Percentiles rank a stretch among this genome's conserved stretches.
These are phyloP conservation scores for Eolophus roseicapilla DNA, from an alignment of 2,113 vertebrate species.

Conservation along the genomic window DNA sequence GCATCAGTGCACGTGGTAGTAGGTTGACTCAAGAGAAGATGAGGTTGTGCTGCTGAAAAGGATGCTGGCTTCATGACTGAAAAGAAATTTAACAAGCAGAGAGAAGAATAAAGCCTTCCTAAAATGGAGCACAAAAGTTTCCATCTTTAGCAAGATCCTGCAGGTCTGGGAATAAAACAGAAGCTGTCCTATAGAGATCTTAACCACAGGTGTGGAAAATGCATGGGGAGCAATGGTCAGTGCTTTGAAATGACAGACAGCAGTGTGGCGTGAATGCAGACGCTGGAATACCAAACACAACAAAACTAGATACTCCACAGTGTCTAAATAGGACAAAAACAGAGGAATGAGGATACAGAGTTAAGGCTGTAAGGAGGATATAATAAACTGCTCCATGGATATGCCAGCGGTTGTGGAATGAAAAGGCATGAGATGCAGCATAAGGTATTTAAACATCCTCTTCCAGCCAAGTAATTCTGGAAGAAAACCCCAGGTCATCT, in stretches of 20 bases:
- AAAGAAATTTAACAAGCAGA: not conserved
- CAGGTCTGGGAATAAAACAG: conserved; percentile 2
- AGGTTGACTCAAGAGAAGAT: not conserved
- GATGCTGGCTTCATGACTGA: not conserved
- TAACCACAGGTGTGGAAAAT: not conserved
- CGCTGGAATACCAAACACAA: not conserved
- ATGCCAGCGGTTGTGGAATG: not conserved
- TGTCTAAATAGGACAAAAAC: not conserved
- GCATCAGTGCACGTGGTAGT: not conserved
- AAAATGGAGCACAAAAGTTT: not conserved
- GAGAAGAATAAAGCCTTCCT: conserved; percentile 5
- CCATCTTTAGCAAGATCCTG: not conserved
- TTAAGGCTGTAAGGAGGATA: not conserved
- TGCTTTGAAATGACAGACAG: not conserved
- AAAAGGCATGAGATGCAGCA: conserved; percentile 21
- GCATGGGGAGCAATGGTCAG: not conserved
- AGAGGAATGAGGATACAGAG: not conserved
- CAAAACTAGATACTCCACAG: not conserved
- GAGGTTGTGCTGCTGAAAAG: not conserved
- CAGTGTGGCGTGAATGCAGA: not conserved
- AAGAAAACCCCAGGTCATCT: conserved; percentile 24
- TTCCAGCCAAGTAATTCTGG: conserved; percentile 35
- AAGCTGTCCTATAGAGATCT: not conserved
- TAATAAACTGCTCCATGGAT: not conserved
- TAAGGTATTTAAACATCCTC: conserved; percentile 6